phyloP scores from a whole-genome alignment of 1,140 invertebrate genomes.

The Vollenhovia emeryi region DNA sequence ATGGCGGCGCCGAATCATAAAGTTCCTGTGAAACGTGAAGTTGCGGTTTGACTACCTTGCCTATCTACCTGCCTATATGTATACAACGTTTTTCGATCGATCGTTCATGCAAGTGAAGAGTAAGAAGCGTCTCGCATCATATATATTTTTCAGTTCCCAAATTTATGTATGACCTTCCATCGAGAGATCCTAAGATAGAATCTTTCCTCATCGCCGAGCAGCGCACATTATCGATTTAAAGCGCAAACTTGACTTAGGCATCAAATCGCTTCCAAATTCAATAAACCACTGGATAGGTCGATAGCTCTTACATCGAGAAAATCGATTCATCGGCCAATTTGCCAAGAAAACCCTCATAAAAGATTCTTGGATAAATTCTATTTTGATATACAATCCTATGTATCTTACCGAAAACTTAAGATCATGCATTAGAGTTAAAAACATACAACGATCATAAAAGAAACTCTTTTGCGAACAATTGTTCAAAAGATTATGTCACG shows the following conservation, averaged over 20 bases:
- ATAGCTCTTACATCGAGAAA: slow-evolving; percentile 40
- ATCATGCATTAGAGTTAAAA: neutral
- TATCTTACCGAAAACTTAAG: neutral
- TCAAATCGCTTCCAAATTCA: slow-evolving; percentile 60
- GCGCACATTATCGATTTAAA: slow-evolving; percentile 68
- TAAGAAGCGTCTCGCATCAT: slow-evolving; percentile 25
- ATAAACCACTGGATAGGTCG: slow-evolving; percentile 42
- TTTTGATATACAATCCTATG: neutral
- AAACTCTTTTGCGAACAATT: neutral
- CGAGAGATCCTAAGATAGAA: slow-evolving; percentile 67
- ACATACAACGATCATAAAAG: neutral
- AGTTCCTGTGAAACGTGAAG: slow-evolving; percentile 62
- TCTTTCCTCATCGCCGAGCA: slow-evolving; percentile 58
- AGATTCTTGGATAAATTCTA: neutral
- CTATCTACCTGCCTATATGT: neutral
- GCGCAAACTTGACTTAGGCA: slow-evolving; percentile 47
- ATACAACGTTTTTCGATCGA: slow-evolving; percentile 51
- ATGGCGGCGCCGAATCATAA: slow-evolving; percentile 72
- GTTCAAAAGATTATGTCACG: neutral
- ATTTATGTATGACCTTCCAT: slow-evolving; percentile 69
- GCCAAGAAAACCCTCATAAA: neutral
- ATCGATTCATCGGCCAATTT: slow-evolving; percentile 26
- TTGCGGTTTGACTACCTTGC: slow-evolving; percentile 33
- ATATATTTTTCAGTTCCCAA: slow-evolving; percentile 74
- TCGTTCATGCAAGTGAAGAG: neutral